Evolutionary conservation across 1,140 invertebrate genomes (phyloP), one percentile per base, ranked within the genome.

Genomic region (Nylanderia fulva): DNA sequence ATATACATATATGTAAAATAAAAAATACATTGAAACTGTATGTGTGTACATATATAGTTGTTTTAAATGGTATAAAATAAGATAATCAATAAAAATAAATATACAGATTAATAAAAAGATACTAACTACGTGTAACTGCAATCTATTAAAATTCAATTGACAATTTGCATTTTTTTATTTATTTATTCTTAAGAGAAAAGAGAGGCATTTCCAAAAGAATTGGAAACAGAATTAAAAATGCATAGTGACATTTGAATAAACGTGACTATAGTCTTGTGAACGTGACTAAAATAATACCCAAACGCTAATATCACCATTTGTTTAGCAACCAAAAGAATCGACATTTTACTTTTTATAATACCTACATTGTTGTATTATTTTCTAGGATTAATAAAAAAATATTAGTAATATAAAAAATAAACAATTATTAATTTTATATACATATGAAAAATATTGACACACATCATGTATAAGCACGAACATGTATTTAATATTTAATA

Each of bases 261-360:
- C 18, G 15, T 72, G 69, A 72, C 11, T 54, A n/a, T n/a, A 29
- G 18, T 48, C 2, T 6, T 9, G 29, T 54, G 11, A 52, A 71
- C 29, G 45, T 15, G 24, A 71, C 45, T 52, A 66, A 66, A 66
- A 66, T 66, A n/a, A 45, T 36, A 66, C 36, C 63, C 7, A 71
- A 48, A 52, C 52, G 15, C 21, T 66, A 66, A 66, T 24, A 42
- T 21, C n/a, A 42, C 18, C 21, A 18, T 11, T 29, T 29, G 45
- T 9, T 29, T 52, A 71, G 27, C 6, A 42, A 71, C 1, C 24
- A 52, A 11, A 52, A 11, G 24, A 29, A 0, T 15, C 1, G 24
- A 11, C 39, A 66, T 24, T 42, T 24, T 39, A 66, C 5, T 45
- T n/a, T n/a, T 69, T 8, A 9, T 18, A 18, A 52, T 48, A 21